These are phyloP conservation scores for Dasyprocta punctata DNA, from an alignment of 2,113 vertebrate species.

Conservation along the genomic window DNA sequence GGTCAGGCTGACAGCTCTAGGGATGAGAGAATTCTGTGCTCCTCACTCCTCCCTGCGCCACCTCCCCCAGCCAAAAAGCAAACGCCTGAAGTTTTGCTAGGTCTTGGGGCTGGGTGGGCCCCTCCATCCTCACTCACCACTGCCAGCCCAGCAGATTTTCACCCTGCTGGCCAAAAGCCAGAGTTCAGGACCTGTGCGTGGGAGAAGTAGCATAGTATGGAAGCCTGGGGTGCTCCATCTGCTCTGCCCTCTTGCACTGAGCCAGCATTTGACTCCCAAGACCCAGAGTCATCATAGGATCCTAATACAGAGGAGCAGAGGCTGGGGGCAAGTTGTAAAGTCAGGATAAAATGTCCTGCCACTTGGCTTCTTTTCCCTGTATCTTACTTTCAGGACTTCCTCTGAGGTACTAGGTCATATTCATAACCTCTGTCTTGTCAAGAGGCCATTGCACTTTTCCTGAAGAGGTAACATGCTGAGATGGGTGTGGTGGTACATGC, in stretches of 20 bases:
- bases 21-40: neutral
- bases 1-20: conserved; percentile 72
- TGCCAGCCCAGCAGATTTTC: neutral
- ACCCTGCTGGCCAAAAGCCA: neutral
- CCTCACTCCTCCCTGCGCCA: neutral
- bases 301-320: neutral
- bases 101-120: accelerated
- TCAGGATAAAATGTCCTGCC: neutral
- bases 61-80: neutral
- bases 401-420: neutral
- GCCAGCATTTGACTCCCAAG: neutral
- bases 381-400: neutral
- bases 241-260: neutral
- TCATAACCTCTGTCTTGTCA: too few species aligned
- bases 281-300: neutral
- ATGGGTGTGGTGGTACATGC: neutral
- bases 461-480: neutral
- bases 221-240: too few species aligned
- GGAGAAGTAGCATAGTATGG: neutral
- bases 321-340: accelerated
- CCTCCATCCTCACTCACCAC: neutral
- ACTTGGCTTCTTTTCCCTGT: neutral
- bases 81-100: neutral
- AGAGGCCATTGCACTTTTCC: neutral
- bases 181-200: neutral